Conservation (phyloP, 2,797 vertebrate genomes). For the Lepidocolaptes lacrymiger region DNA sequence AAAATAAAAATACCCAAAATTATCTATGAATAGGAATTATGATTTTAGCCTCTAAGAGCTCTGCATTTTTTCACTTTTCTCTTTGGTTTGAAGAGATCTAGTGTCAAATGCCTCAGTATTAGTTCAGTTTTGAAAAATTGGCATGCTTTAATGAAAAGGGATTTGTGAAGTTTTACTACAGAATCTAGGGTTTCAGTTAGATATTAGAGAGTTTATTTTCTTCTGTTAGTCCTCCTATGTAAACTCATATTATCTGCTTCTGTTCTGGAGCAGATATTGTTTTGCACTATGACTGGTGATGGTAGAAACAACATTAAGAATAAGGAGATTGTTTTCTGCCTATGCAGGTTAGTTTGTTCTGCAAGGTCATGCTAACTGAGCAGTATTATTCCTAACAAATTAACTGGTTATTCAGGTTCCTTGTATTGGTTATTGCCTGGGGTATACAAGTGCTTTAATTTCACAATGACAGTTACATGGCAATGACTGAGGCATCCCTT, state of each 20-base stretch:
- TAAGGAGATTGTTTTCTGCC: not conserved
- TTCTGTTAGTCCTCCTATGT: not conserved
- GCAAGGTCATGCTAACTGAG: not conserved
- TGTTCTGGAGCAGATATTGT: not conserved
- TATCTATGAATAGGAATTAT: not conserved
- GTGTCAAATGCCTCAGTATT: not conserved
- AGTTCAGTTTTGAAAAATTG: not conserved
- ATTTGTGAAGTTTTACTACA: not conserved
- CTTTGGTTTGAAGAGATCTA: not conserved
- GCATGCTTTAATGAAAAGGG: not conserved
- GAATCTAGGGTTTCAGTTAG: not conserved
- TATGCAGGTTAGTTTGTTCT: not conserved
- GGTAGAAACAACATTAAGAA: not conserved
- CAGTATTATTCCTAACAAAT: not conserved
- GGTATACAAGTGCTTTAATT: not conserved
- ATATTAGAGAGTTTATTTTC: not conserved
- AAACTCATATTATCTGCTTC: not conserved
- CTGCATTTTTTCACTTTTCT: not conserved
- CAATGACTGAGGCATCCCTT: not conserved
- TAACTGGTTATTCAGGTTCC: not conserved
- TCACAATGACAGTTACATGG: not conserved
- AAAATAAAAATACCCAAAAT: not conserved
- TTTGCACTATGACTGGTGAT: not conserved
- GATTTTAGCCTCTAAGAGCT: not conserved
- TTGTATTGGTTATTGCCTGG: not conserved